phyloP scores from a whole-genome alignment of 2,797 vertebrate genomes.

The Sorex maritimensis region DNA sequence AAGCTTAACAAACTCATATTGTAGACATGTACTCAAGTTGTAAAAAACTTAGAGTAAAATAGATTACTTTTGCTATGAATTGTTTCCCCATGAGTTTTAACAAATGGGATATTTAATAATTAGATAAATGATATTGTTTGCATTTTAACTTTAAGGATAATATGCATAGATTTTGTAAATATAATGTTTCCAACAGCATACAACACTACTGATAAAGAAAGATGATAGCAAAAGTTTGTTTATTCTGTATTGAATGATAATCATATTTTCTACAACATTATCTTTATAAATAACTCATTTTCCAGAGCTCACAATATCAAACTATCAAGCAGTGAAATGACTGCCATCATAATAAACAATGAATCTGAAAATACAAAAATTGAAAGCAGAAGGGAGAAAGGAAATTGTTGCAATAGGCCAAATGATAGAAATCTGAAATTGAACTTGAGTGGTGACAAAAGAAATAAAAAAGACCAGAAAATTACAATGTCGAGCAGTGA shows the following conservation, averaged over 20 bases:
- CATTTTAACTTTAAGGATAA: slow-evolving; percentile 36
- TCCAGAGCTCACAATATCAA: neutral
- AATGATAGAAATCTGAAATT: neutral
- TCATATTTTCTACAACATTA: slow-evolving; percentile 2
- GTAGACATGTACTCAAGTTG: neutral
- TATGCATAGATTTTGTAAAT: neutral
- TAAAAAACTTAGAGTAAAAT: neutral
- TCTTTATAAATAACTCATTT: slow-evolving; percentile 5
- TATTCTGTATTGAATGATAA: neutral
- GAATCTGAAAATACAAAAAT: neutral
- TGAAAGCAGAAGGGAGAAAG: neutral
- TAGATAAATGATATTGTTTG: neutral
- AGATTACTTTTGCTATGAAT: neutral
- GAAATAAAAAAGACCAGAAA: neutral
- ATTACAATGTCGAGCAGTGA: neutral
- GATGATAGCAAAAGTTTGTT: neutral
- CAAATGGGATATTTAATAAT: neutral
- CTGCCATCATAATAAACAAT: neutral
- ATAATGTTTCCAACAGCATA: neutral
- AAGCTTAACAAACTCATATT: neutral
- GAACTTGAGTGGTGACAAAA: neutral
- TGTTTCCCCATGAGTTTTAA: slow-evolving; percentile 16
- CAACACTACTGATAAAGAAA: neutral
- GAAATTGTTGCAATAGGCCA: neutral
- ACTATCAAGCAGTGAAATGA: neutral